Base-by-base conservation (phyloP, 1,140 invertebrate genomes). In the Kradibia gibbosae region DNA sequence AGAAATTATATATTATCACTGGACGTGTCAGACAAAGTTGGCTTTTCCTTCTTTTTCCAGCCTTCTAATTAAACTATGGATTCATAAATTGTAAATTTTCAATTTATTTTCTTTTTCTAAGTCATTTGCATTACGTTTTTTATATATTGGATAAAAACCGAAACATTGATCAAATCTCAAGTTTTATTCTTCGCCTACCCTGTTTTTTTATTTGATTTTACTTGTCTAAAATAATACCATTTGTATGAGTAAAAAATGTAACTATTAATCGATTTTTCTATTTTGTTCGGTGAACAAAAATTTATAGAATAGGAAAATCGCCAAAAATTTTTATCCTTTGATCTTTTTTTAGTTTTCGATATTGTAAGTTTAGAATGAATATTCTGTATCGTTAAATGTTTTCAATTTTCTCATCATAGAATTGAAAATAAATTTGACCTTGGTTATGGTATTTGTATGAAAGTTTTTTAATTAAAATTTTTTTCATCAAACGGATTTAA, bases 1-100 rank as follows among this genome's bases (percentile, higher is more conserved):
- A 72, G 72, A 84, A 85, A 83, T 78, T 83, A 84, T 83, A 83
- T 82, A 84, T 82, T 82, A 85, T 83, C 83, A 76, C 77, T 78
- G 72, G 78, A 85, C 83, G 70, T 83, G 80, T 83, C 75, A 83
- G 70, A 70, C 82, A 7, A 3, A 80, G 78, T 75, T 42, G 39
- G 34, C 60, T 50, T 60, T 28, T 36, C 22, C 50, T 34, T 34
- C 57, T 39, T n/a, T 39, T 0, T 50, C 28, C 36, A 4, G 0
- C 25, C 39, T 31, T 50, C 25, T 45, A 5, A 1, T 17, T 67
- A 22, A 22, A 48, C 22, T 28, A 10, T 36, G 36, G 39, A 48
- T 73, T 42, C 36, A 25, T 45, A 31, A 4, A 31, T 62, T 70
- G 50, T 70, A 76, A 76, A 76, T 71, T 71, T 77, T 75, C 57